Percentiles rank a stretch among this genome's conserved stretches.
phyloP scores from a whole-genome alignment of 2,113 vertebrate species.

The Notothenia coriiceps region DNA sequence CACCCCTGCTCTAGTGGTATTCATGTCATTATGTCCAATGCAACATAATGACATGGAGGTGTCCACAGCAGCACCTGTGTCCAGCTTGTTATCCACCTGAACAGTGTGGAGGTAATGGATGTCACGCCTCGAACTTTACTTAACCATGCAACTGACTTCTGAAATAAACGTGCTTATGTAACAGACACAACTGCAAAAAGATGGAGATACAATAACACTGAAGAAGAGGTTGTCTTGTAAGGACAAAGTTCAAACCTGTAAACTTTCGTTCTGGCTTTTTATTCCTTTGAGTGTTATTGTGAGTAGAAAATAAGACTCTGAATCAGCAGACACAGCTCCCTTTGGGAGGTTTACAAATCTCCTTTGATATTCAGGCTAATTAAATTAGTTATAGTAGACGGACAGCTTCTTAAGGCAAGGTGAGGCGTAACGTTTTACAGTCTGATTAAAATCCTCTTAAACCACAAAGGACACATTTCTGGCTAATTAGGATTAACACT shows the following conservation, averaged over 20 bases:
- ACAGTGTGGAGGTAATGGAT: constrained; percentile 1
- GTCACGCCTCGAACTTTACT: background rate
- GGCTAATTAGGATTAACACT: background rate
- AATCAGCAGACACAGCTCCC: constrained; percentile 4
- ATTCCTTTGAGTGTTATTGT: background rate
- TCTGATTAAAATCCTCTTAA: constrained; percentile 36
- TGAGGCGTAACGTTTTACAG: constrained; percentile 17
- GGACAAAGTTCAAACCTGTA: background rate
- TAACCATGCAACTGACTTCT: background rate
- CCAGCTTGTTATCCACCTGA: background rate
- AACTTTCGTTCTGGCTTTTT: background rate
- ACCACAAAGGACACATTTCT: background rate
- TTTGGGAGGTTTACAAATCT: constrained; percentile 10
- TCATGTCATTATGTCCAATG: background rate
- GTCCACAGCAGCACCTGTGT: constrained; percentile 5
- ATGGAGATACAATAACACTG: background rate
- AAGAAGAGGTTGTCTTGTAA: background rate
- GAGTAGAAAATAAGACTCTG: background rate
- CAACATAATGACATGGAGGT: background rate
- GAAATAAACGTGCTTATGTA: background rate
- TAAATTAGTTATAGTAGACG: constrained; percentile 40
- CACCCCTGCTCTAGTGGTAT: no score
- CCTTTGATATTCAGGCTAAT: constrained; percentile 21
- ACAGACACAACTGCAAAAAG: background rate
- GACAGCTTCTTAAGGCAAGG: constrained; percentile 23